Percentiles rank a stretch among this genome's conserved stretches.
Conservation (phyloP, 1,140 invertebrate species). For the Macrobrachium nipponense region DNA sequence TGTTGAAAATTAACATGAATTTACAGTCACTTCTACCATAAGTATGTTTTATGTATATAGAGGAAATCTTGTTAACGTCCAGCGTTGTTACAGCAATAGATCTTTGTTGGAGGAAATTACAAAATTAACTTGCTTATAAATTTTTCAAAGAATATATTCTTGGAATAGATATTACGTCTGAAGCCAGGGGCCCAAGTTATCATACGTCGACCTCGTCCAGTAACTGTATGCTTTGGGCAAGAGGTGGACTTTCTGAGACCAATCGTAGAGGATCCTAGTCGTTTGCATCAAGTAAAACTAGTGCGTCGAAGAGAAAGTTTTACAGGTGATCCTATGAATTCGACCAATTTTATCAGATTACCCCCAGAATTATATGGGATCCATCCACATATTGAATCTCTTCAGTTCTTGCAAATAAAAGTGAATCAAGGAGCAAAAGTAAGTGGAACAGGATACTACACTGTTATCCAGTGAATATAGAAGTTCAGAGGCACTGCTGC, state of each 20-base stretch:
- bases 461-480: not conserved
- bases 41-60: no score
- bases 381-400: slow-evolving; percentile 38
- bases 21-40: no score
- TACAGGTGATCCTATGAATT: slow-evolving; percentile 1
- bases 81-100: no score
- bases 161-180: slow-evolving; percentile 56
- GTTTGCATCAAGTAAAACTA: slow-evolving; percentile 2
- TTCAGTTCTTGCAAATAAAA: slow-evolving; percentile 45
- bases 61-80: no score
- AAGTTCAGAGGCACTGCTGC: not conserved
- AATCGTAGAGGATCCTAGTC: slow-evolving; percentile 10
- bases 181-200: slow-evolving; percentile 18
- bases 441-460: not conserved
- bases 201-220: slow-evolving; percentile 42
- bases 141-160: not conserved
- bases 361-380: slow-evolving; percentile 28
- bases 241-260: slow-evolving; percentile 27
- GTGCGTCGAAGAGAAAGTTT: slow-evolving; percentile 33
- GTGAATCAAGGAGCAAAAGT: slow-evolving; percentile 20
- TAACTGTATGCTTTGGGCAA: slow-evolving; percentile 47
- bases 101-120: no score
- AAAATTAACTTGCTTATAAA: no score
- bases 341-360: no score
- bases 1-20: no score